phyloP scores from a whole-genome alignment of 2,888 invertebrate species.

The Pandemis cinnamomeana region DNA sequence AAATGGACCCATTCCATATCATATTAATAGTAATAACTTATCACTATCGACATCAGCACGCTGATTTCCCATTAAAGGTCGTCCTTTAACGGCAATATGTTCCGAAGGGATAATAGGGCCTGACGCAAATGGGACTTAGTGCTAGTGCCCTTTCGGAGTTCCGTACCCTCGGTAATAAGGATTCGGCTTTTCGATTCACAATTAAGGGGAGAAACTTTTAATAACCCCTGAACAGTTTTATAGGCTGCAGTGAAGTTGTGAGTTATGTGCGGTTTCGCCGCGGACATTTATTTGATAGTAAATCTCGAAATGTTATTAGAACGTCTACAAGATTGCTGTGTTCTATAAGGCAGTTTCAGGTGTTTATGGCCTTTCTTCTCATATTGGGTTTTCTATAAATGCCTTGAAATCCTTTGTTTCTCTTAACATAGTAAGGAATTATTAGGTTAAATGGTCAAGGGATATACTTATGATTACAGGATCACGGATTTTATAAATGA shows the following conservation, averaged over 20 bases:
- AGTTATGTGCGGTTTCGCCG: slow-evolving; percentile 30
- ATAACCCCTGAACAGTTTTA: slow-evolving; percentile 62
- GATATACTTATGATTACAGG: neutral
- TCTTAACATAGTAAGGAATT: neutral
- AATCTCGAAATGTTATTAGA: slow-evolving; percentile 33
- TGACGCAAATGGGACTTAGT: slow-evolving; percentile 68
- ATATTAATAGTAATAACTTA: slow-evolving; percentile 77
- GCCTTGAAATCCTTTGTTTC: neutral
- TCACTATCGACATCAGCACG: slow-evolving; percentile 56
- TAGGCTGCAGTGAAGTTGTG: slow-evolving; percentile 37
- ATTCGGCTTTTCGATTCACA: slow-evolving; percentile 68
- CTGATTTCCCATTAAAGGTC: slow-evolving; percentile 73
- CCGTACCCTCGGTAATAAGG: slow-evolving; percentile 60
- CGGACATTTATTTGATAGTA: slow-evolving; percentile 39
- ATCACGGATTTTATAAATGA: too few species aligned
- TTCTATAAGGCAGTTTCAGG: slow-evolving; percentile 1
- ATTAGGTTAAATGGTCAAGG: neutral
- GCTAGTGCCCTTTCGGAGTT: slow-evolving; percentile 63
- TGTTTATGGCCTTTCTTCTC: neutral
- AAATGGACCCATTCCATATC: slow-evolving; percentile 45
- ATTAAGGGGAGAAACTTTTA: slow-evolving; percentile 77
- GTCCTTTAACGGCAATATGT: slow-evolving; percentile 74
- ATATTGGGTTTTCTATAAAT: neutral
- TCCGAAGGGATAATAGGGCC: slow-evolving; percentile 74
- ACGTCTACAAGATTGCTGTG: slow-evolving; percentile 1